Base-by-base conservation (phyloP, 2,797 vertebrate genomes). In the Mormyrus hasselquistii region DNA sequence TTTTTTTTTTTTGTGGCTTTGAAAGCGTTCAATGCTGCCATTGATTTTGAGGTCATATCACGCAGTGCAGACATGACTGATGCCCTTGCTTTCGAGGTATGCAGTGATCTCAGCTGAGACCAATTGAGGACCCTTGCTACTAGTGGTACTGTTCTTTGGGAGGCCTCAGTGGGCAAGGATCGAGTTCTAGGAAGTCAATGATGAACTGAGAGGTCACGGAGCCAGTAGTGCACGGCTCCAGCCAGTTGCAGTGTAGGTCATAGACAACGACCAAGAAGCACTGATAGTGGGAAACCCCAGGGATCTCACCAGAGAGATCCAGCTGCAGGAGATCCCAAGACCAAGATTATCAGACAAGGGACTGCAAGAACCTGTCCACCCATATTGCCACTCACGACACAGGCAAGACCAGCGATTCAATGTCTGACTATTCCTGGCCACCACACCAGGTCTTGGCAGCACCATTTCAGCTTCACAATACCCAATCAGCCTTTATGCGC, bases 171-270 rank as follows among this genome's bases (percentile, higher is more conserved):
- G 22, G 7, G 59, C 59, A 79, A 38, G 53, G 50, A 34, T 25
- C 2, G 29, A 47, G 10, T 59, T 83, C 52, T n/a, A 62, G 38
- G 44, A 84, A 57, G 52, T 84, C 34, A 41, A 19, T 49, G 16
- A 85, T 19, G 12, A 34, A 34, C n/a, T 53, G 76, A 57, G 76
- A 44, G 49, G 53, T 59, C 29, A 88, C 38, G 2, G 53, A 84
- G 9, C 38, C 88, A 3, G 38, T 83, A 41, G 82, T 4, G 6
- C 22, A n/a, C 4, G 50, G 38, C n/a, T 89, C 79, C 22, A 55
- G 55, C 88, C 86, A 88, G 62, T 89, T 87, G 8, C 50, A 90
- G 8, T 89, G 87, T 29, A 89, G 73, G 50, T 76, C 65, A 83
- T 88, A 88, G 41, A 22, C 52, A 22, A 88, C 52, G 34, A 88